Evolutionary conservation across 2,888 invertebrate species (phyloP).

Genomic region (Villa cingulata): DNA sequence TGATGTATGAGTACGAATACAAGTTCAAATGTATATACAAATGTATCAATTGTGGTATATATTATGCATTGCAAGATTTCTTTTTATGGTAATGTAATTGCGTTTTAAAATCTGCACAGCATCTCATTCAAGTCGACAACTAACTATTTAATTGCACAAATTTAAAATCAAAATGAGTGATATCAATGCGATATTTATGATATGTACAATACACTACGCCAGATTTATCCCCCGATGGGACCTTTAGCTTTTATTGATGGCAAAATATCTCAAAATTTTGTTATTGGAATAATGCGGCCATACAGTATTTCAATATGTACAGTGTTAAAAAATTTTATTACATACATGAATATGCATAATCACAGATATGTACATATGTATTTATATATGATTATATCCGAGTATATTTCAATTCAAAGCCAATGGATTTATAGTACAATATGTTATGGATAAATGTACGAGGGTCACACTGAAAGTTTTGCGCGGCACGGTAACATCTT

Average conservation of each 20-base stretch:
- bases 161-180: conserved; percentile 1
- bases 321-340: too few relatives aligned
- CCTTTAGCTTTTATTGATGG: conserved; percentile 2
- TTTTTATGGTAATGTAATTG: neutral
- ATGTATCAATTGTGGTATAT: neutral
- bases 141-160: conserved; percentile 1
- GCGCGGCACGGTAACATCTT: too few relatives aligned
- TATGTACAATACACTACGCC: conserved; percentile 2
- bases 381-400: too few relatives aligned
- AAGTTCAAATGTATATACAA: too few relatives aligned
- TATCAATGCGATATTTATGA: neutral
- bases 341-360: too few relatives aligned
- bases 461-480: too few relatives aligned
- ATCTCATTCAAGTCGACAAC: conserved; percentile 5
- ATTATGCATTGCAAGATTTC: neutral
- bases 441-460: neutral
- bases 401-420: too few relatives aligned
- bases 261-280: conserved; percentile 7
- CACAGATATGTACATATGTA: neutral
- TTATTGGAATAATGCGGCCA: neutral
- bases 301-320: conserved; percentile 2
- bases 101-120: neutral
- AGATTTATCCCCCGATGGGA: conserved; percentile 7
- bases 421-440: too few relatives aligned
- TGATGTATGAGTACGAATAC: too few relatives aligned